Evolutionary conservation across 1,140 invertebrate genomes (phyloP).

Genomic region (Drosophila nigromelanica): DNA sequence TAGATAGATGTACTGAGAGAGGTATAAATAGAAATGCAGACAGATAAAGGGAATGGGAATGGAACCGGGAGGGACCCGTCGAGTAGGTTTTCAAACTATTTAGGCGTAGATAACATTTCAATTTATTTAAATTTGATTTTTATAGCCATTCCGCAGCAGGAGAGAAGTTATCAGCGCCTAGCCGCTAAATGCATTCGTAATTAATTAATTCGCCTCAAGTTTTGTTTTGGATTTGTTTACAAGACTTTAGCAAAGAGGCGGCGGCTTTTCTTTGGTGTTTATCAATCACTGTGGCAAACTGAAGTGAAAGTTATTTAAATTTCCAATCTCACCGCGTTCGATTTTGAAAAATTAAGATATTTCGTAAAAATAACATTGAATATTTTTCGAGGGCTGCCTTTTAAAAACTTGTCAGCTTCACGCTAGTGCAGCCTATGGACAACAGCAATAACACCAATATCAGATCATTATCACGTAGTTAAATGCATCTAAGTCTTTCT

Average conservation of each 20-base stretch:
- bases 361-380: conserved; percentile 45
- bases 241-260: conserved; percentile 36
- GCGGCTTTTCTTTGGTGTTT: conserved; percentile 61
- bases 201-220: conserved; percentile 69
- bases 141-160: conserved; percentile 66
- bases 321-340: conserved; percentile 51
- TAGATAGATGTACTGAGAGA: neutral
- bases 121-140: conserved; percentile 73
- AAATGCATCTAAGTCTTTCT: too few species aligned
- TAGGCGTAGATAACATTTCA: conserved; percentile 61
- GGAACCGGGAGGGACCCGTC: conserved; percentile 1
- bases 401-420: conserved; percentile 47
- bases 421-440: conserved; percentile 6
- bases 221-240: conserved; percentile 32
- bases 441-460: conserved; percentile 33
- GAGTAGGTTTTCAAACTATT: conserved; percentile 39
- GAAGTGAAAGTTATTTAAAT: conserved; percentile 73
- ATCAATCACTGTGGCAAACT: conserved; percentile 68
- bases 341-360: conserved; percentile 68
- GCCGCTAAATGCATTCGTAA: conserved; percentile 65
- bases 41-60: neutral
- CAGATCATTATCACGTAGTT: conserved; percentile 35
- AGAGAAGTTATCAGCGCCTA: conserved; percentile 41
- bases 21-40: neutral
- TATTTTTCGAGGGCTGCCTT: conserved; percentile 33